A percentile compares a stretch with the other conserved stretches of the same genome.
Conservation (phyloP, 2,888 invertebrate species). For the Abrostola triplasia region DNA sequence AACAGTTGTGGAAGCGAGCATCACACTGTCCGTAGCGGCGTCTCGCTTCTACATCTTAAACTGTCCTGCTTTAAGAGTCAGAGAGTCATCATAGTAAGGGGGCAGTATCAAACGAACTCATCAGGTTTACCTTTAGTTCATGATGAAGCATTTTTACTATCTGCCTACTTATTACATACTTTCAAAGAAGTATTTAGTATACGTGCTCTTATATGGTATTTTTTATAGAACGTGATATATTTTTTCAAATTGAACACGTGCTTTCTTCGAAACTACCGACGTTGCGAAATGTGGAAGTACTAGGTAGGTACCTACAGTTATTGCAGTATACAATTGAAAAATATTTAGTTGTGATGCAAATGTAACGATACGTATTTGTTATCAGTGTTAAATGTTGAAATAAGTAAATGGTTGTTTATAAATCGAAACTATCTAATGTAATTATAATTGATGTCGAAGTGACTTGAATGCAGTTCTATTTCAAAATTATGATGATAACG, state of each 20-base stretch:
- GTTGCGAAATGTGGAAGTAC: conserved; percentile 27
- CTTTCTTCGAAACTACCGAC: conserved; percentile 40
- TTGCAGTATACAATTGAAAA: too few relatives aligned
- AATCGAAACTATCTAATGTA: conserved; percentile 2
- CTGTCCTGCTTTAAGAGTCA: too few relatives aligned
- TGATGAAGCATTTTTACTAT: neutral
- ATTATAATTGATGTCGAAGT: conserved; percentile 17
- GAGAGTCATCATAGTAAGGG: too few relatives aligned
- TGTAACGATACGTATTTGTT: conserved; percentile 14
- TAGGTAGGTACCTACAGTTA: too few relatives aligned
- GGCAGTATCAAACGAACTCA: neutral
- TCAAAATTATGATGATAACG: conserved; percentile 14
- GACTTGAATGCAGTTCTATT: conserved; percentile 11
- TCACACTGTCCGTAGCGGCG: too few relatives aligned
- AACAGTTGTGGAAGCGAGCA: too few relatives aligned
- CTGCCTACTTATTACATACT: neutral
- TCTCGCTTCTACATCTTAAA: too few relatives aligned
- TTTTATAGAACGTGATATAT: conserved; percentile 53
- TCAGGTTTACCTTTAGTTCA: neutral
- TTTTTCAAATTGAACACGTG: conserved; percentile 49
- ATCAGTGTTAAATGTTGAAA: conserved; percentile 12
- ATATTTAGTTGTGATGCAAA: neutral
- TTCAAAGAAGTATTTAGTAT: neutral
- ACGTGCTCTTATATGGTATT: conserved; percentile 59
- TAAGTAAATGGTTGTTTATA: conserved; percentile 1